A percentile compares a stretch with the other conserved stretches of the same genome.
phyloP scores from a whole-genome alignment of 2,888 invertebrate genomes.

The Chironomus tentans region DNA sequence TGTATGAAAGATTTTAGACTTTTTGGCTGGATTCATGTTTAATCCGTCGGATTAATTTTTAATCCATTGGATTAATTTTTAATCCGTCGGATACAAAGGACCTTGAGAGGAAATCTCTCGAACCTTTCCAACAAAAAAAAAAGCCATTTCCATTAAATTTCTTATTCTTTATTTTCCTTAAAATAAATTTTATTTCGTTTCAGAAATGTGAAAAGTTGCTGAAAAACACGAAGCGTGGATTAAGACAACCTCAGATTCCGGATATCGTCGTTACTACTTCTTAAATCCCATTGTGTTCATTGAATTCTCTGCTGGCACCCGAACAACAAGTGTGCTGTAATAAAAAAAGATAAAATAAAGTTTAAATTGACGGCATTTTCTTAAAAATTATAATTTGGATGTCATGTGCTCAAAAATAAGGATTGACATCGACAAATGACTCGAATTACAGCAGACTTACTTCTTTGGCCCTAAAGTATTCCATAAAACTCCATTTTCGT shows the following conservation, averaged over 20 bases:
- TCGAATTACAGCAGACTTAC: slow-evolving; percentile 60
- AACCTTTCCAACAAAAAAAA: too few species aligned
- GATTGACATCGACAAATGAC: slow-evolving; percentile 36
- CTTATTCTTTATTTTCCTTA: not conserved
- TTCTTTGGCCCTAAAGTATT: slow-evolving; percentile 74
- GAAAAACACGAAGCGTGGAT: not conserved
- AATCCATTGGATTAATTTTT: too few species aligned
- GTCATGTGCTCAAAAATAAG: not conserved
- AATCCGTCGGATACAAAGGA: too few species aligned
- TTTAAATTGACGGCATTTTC: too few species aligned
- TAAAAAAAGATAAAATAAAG: not conserved
- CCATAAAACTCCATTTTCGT: slow-evolving; percentile 77
- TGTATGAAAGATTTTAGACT: not conserved
- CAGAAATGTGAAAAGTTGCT: not conserved
- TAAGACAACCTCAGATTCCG: not conserved
- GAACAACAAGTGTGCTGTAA: slow-evolving; percentile 37
- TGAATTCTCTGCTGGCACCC: slow-evolving; percentile 35
- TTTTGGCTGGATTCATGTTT: not conserved
- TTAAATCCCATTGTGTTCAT: slow-evolving; percentile 7
- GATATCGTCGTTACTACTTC: not conserved
- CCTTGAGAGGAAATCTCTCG: too few species aligned
- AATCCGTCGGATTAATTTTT: too few species aligned
- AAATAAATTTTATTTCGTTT: not conserved
- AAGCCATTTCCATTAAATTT: too few species aligned
- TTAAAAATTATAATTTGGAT: too few species aligned